These are phyloP conservation scores for Danaus plexippus DNA, from an alignment of 1,140 invertebrate genomes.

Conservation along the genomic window DNA sequence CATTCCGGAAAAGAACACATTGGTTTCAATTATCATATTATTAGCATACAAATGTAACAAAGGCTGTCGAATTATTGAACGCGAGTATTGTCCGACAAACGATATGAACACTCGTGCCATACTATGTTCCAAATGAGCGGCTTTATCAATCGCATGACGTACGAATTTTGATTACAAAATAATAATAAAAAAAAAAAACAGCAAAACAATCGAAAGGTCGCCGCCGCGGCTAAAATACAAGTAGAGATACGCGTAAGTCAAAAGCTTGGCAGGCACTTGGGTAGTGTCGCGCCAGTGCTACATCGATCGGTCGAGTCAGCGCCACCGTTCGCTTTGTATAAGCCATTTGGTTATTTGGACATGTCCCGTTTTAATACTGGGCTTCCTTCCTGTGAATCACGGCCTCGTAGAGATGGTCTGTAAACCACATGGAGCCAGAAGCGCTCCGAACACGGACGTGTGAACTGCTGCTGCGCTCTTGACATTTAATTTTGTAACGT, in stretches of 20 bases:
- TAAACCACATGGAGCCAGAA: constrained; percentile 37
- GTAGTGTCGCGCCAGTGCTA: constrained; percentile 55
- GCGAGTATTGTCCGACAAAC: constrained; percentile 1
- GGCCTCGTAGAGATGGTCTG: constrained; percentile 37
- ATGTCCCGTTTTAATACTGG: constrained; percentile 56
- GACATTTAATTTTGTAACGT: not conserved
- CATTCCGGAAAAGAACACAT: constrained; percentile 2
- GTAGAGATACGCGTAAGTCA: constrained; percentile 6
- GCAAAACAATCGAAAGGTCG: constrained; percentile 20
- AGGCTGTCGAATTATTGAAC: constrained; percentile 5
- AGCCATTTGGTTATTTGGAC: constrained; percentile 44
- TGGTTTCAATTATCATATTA: constrained; percentile 16
- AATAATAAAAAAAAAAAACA: constrained; percentile 10
- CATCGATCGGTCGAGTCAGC: constrained; percentile 53
- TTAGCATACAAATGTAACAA: constrained; percentile 13
- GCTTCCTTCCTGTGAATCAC: constrained; percentile 65
- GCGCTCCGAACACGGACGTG: constrained; percentile 33
- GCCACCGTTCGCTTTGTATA: constrained; percentile 24
- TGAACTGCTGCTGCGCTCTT: constrained; percentile 18
- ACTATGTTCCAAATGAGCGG: not conserved
- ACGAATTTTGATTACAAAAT: not conserved
- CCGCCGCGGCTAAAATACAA: constrained; percentile 23
- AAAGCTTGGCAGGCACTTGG: constrained; percentile 38
- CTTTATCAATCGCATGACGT: constrained; percentile 12
- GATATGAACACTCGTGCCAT: not conserved